These are phyloP conservation scores for Pristionchus arcanus DNA, from an alignment of 2,888 invertebrate species.

Conservation along the genomic window DNA sequence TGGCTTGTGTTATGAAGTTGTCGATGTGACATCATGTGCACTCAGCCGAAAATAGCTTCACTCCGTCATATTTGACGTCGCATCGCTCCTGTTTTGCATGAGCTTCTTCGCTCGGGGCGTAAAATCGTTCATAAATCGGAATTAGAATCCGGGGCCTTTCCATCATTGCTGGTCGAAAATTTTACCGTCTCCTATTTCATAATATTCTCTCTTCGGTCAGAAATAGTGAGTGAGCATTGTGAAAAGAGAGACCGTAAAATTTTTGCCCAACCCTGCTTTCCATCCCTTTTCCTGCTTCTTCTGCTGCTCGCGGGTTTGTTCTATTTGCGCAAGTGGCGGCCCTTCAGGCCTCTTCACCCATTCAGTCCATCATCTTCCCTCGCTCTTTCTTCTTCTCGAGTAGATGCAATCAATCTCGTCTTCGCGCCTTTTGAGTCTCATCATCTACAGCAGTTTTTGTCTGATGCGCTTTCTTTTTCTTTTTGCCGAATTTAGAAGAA, in stretches of 20 bases:
- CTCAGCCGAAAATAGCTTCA: neutral
- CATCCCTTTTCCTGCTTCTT: neutral
- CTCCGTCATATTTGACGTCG: neutral
- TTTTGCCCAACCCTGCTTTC: too few species aligned
- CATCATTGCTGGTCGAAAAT: too few species aligned
- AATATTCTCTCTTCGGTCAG: too few species aligned
- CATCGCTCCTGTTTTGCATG: neutral
- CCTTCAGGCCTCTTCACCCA: conserved; percentile 16
- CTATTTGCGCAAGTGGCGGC: neutral
- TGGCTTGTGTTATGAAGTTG: neutral
- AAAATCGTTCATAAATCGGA: neutral
- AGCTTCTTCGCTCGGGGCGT: neutral
- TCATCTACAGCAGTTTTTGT: conserved; percentile 36
- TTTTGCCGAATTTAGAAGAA: neutral
- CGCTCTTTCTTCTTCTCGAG: conserved; percentile 29
- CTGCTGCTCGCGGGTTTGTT: too few species aligned
- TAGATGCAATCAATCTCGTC: conserved; percentile 37
- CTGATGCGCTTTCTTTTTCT: neutral
- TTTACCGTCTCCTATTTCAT: too few species aligned
- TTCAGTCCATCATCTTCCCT: conserved; percentile 40
- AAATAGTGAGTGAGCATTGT: too few species aligned
- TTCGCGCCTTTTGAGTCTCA: neutral
- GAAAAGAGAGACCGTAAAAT: too few species aligned
- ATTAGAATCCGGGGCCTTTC: neutral
- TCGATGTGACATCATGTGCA: conserved; percentile 6